Evolutionary conservation across 2,797 vertebrate genomes (phyloP), one percentile per base, ranked within the genome.

Genomic region (Artibeus jamaicensis): DNA sequence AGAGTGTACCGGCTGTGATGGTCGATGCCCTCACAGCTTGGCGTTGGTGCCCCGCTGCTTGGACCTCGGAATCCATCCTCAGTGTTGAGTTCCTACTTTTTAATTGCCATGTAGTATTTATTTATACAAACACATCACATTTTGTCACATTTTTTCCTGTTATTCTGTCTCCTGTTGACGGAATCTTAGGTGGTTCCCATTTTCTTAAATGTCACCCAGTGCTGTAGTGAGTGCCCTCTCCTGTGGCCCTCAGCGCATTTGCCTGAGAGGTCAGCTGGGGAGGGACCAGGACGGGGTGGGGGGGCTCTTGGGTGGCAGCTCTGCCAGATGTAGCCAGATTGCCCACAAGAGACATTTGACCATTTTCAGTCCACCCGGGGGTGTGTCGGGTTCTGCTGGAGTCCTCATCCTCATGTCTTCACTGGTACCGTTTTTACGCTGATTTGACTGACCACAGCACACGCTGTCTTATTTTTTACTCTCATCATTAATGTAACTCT

Each of bases 381-480:
- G 29, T 39, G 3, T 29, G 39, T 7, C 21, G 71, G 44, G 1
- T 48, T 46, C 59, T 37, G 0, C 3, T 16, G 26, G 39, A 32
- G 42, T 29, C 67, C 32, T 68, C 1, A 26, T 67, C 65, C 46
- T 46, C 32, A 15, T 0, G 16, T 84, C 39, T 71, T 85, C 78
- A 71, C 44, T 32, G 53, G 22, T 39, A 24, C 0, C 90, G 44
- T 77, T 62, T 86, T 83, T 32, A 42, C 34, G 21, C 79, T 10
- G 68, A 32, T 55, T 68, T 83, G 24, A 62, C 14, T 9, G 24
- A 84, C 16, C 12, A 39, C n/a, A 59, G 6, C 53, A 73, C 19
- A 19, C 67, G 71, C 77, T 59, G 44, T 73, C 71, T 95, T 77
- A 37, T 48, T 86, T 6, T 90, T 81, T 78, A 57, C n/a, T 59